Evolutionary conservation across 1,140 invertebrate species (phyloP), one percentile per base, ranked within the genome.

Genomic region (Hyphantria cunea): DNA sequence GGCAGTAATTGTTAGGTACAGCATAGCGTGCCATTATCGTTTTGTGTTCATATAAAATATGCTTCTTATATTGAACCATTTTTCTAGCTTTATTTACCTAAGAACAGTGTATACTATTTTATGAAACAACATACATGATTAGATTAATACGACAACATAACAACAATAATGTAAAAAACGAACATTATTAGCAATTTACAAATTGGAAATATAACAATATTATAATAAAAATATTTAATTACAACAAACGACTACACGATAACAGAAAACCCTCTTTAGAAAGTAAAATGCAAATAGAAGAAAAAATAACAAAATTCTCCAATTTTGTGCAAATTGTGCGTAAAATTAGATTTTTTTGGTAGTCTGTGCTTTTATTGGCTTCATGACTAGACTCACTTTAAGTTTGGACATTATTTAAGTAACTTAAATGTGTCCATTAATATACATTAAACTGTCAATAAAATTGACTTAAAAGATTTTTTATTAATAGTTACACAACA

Each of bases 371-470:
- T 54, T 54, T 32, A 61, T 55, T 67, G 65, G 59, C 53, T 25
- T 63, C 48, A 53, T 67, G 65, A 67, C 65, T 67, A 67, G 65
- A 62, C 53, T 62, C 34, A 37, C 45, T 54, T 49, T 48, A 55
- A 48, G 34, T 49, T 48, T 33, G 39, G 33, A 44, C 34, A 37
- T 25, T 25, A 25, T 25, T 25, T 25, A 25, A 25, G 17, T 25
- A 25, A 25, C 17, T 25, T 25, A 25, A 25, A 25, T 25, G n/a
- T 44, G 42, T 44, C 42, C 42, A 44, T 13, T 12, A 15, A 44
- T 15, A 15, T 44, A 15, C 10, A 12, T 7, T 12, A 15, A 3
- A 12, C 9, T 3, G 42, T 13, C 7, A 44, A 12, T 12, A 12
- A 7, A 25, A 25, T 25, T 25, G 17, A 25, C 17, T 25, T 25